phyloP scores from a whole-genome alignment of 1,140 invertebrate genomes.

The Cylas formicarius region DNA sequence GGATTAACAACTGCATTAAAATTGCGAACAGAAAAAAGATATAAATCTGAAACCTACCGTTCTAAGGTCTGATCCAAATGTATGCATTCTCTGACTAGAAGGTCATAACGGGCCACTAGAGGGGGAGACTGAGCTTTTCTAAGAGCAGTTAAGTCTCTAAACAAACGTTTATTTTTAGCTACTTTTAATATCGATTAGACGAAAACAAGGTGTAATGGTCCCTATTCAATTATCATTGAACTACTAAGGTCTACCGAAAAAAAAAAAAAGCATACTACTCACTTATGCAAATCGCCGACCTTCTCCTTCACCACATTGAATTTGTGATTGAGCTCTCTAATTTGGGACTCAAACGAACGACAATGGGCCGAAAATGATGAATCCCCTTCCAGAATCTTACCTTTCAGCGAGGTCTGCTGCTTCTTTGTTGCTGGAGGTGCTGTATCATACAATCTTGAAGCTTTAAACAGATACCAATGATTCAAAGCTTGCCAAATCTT shows the following conservation, averaged over 20 bases:
- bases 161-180: conserved; percentile 24
- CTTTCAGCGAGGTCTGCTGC: conserved; percentile 42
- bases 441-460: conserved; percentile 36
- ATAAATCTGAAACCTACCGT: conserved; percentile 23
- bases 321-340: conserved; percentile 55
- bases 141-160: conserved; percentile 46
- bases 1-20: conserved; percentile 2
- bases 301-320: conserved; percentile 57
- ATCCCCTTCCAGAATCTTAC: conserved; percentile 46
- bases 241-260: too few relatives aligned
- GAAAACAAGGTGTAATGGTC: too few relatives aligned
- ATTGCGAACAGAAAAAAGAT: background rate
- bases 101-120: conserved; percentile 49
- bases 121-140: conserved; percentile 53
- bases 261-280: too few relatives aligned
- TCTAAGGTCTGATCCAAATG: conserved; percentile 57
- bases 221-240: too few relatives aligned
- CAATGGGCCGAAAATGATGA: conserved; percentile 61
- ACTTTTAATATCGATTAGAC: too few relatives aligned
- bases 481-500: background rate
- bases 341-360: conserved; percentile 55
- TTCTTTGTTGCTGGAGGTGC: conserved; percentile 43
- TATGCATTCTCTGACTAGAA: conserved; percentile 53
- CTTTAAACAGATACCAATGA: conserved; percentile 16
- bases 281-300: conserved; percentile 52